Evolutionary conservation across 2,888 invertebrate species (phyloP).

Genomic region (Chydorus sphaericus): DNA sequence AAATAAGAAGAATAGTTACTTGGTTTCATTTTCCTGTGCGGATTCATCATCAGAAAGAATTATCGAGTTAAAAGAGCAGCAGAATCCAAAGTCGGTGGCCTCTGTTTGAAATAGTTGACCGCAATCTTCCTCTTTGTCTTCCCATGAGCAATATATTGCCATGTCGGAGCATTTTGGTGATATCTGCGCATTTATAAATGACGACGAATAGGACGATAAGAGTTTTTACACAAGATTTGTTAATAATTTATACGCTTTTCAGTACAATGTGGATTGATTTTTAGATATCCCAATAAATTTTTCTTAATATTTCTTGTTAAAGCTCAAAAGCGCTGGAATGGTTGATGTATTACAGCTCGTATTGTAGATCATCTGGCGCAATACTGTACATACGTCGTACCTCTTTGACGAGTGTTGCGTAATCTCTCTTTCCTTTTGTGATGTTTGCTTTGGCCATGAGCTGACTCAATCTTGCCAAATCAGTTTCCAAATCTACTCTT

Average conservation of each 20-base stretch:
- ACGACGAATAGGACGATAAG: too few relatives aligned
- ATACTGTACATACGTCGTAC: neutral
- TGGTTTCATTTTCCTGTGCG: too few relatives aligned
- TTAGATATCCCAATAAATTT: too few relatives aligned
- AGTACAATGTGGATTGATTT: too few relatives aligned
- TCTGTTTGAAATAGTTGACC: slow-evolving; percentile 10
- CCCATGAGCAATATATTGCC: slow-evolving; percentile 11
- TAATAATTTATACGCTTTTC: too few relatives aligned
- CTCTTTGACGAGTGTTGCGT: neutral
- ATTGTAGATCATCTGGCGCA: neutral
- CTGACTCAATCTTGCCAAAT: neutral
- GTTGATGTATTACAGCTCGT: too few relatives aligned
- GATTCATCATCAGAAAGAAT: neutral
- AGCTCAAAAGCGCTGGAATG: neutral
- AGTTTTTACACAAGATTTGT: too few relatives aligned
- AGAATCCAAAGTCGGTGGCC: slow-evolving; percentile 15
- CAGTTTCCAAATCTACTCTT: neutral
- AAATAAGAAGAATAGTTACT: too few relatives aligned
- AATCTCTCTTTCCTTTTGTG: neutral
- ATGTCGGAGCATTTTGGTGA: slow-evolving; percentile 12
- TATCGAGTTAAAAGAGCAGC: slow-evolving; percentile 15
- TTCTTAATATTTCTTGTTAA: too few relatives aligned
- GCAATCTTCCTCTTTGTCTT: slow-evolving; percentile 11
- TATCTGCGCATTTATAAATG: too few relatives aligned
- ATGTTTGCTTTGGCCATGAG: neutral